Base-by-base conservation (phyloP, 2,888 invertebrate genomes). In the Hirtodrosophila histrioides region DNA sequence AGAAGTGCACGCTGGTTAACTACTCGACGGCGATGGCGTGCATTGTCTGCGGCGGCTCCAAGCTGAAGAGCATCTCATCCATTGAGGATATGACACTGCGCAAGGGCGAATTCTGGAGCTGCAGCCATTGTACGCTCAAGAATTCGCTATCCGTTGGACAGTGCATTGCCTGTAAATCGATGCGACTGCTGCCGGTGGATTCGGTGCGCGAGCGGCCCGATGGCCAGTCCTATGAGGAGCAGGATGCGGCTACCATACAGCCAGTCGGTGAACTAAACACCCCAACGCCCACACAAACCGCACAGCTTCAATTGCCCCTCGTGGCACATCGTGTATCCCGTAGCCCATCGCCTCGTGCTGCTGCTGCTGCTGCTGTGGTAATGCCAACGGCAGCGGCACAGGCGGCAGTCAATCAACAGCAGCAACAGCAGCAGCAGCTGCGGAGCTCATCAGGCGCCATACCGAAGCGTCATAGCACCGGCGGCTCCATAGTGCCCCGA, bases 1-100 rank as follows among this genome's bases (percentile, higher is more conserved):
- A 94, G 70, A 96, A 97, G 79, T 98, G 98, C 90, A 98, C 98
- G 2, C 92, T 97, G 61, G 94, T 97, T 24, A 98, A 98, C 92
- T 94, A 95, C 12, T 92, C 93, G 0, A 92, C 93, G 23, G 94
- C 94, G 0, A 93, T 94, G 64, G 95, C 95, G 0, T 98, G 98
- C 90, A 95, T 95, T 9, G 97, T 96, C 0, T 98, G 98, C 90
- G 96, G 96, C 39, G 96, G 96, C n/a, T 95, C 96, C 0, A 95
- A 95, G 79, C 92, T 96, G 6, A 94, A 94, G 70, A 95, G 95
- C 74, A 93, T 95, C 49, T 93, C 93, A 2, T 92, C 93, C 54
- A 92, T 93, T 29, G 94, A 94, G 75, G 95, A 95, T 78, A 94
- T 94, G 92, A 95, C 95, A 0, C 90, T 95, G 75, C 93, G 94